Evolutionary conservation across 2,888 invertebrate species (phyloP), one percentile per base, ranked within the genome.

Genomic region (Amphipoea oculea): DNA sequence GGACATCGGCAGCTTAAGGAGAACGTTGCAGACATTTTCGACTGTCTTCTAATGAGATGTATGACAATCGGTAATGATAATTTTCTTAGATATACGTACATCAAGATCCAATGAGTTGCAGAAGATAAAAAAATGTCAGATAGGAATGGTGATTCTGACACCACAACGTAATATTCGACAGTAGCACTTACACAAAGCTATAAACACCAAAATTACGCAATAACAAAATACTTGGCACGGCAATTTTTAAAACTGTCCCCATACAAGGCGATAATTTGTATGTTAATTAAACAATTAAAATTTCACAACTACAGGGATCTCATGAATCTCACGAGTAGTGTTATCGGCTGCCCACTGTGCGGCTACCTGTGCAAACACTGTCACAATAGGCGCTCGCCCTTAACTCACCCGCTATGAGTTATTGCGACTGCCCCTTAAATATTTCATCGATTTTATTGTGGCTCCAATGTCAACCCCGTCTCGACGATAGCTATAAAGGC

Each of bases 381-480:
- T 91, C 91, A 94, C 94, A 94, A 94, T 93, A 93, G 94, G 88
- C 86, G 85, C 88, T 90, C 86, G 88, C 90, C 91, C 92, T 92
- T 91, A 92, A 92, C 90, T 92, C 89, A 88, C 90, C 92, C 90
- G 87, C 94, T 94, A 94, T 96, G 96, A 96, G 92, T 96, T 95
- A 96, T 94, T 91, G 91, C 89, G 86, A 91, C 93, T 93, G 94
- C 93, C 95, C 95, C 94, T 93, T 93, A 94, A 95, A 97, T 97
- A 96, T 96, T 96, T 97, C 96, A 97, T 96, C 95, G 96, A 96
- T 96, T 97, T 97, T 97, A 97, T 97, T 96, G 94, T 95, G 96
- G 96, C 97, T 96, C 97, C 96, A 91, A 95, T 96, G 97, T 96
- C 96, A 96, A 95, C 95, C 94, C 91, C 92, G 96, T 96, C 96